Conservation (phyloP, 2,888 invertebrate species). For the Bombylius major region DNA sequence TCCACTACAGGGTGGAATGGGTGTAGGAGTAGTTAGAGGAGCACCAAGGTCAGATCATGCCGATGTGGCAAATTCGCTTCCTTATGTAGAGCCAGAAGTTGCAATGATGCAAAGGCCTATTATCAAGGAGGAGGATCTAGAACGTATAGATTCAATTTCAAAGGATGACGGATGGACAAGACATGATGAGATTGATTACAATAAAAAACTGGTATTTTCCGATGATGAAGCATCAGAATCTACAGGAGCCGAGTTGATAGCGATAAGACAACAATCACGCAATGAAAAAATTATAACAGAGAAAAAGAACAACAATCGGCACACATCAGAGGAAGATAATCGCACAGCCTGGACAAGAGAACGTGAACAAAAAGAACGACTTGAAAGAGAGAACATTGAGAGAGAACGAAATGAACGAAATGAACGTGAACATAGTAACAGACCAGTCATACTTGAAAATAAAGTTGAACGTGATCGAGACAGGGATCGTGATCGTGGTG, state of each 20-base stretch:
- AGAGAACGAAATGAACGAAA: slow-evolving; percentile 18
- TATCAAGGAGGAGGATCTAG: slow-evolving; percentile 84
- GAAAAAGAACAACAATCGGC: slow-evolving; percentile 9
- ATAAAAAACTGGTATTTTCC: slow-evolving; percentile 87
- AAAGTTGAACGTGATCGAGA: slow-evolving; percentile 28
- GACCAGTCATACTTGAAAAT: neutral
- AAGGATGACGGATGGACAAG: slow-evolving; percentile 86
- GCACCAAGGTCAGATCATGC: slow-evolving; percentile 19
- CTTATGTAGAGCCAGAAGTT: slow-evolving; percentile 39
- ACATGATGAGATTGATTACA: slow-evolving; percentile 87
- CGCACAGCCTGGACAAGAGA: slow-evolving; percentile 10
- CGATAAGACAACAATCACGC: slow-evolving; percentile 11
- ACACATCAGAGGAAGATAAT: slow-evolving; percentile 17
- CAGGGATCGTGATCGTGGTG: slow-evolving; percentile 16
- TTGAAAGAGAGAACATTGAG: slow-evolving; percentile 15
- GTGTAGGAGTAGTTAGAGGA: slow-evolving; percentile 11
- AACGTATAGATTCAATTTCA: slow-evolving; percentile 81
- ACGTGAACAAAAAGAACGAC: slow-evolving; percentile 10
- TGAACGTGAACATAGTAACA: slow-evolving; percentile 16
- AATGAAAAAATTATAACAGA: slow-evolving; percentile 1
- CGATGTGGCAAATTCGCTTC: slow-evolving; percentile 15
- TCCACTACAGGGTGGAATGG: neutral
- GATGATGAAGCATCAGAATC: slow-evolving; percentile 60
- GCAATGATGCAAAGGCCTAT: slow-evolving; percentile 69
- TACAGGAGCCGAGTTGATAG: slow-evolving; percentile 12